Evolutionary conservation across 2,113 vertebrate species (phyloP).

Genomic region (Paracanthobrama guichenoti): DNA sequence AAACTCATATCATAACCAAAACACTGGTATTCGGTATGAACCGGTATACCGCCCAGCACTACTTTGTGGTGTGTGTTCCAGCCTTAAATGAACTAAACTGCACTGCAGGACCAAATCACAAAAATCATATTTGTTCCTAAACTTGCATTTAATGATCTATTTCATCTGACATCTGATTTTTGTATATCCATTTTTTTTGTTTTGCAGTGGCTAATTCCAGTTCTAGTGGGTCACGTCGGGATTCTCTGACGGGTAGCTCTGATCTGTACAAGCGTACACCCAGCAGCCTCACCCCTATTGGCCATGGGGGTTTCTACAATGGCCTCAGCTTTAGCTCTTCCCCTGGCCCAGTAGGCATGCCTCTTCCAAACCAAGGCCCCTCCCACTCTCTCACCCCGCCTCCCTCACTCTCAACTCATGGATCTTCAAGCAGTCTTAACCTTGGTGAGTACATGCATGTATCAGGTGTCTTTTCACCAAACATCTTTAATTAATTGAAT

Average conservation of each 20-base stretch:
- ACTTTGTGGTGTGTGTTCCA: too few species aligned
- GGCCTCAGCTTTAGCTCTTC: conserved; percentile 97
- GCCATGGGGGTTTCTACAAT: conserved; percentile 97
- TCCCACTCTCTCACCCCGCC: conserved; percentile 98
- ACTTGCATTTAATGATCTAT: neutral
- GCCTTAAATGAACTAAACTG: too few species aligned
- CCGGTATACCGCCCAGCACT: too few species aligned
- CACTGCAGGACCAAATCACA: too few species aligned
- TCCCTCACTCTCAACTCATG: conserved; percentile 95
- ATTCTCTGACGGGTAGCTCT: conserved; percentile 95
- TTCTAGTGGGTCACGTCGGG: conserved; percentile 93
- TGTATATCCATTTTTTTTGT: neutral
- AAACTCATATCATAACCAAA: too few species aligned
- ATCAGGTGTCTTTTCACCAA: neutral
- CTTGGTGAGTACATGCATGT: conserved; percentile 76
- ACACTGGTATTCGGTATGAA: too few species aligned
- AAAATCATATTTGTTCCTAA: too few species aligned
- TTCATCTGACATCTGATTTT: conserved; percentile 65
- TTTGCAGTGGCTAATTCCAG: conserved; percentile 92
- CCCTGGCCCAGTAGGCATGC: conserved; percentile 97
- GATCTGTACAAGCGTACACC: conserved; percentile 98
- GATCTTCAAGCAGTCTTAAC: conserved; percentile 97
- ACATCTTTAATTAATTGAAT: neutral
- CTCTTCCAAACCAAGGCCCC: conserved; percentile 95
- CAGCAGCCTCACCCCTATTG: conserved; percentile 96